phyloP scores from a whole-genome alignment of 2,888 invertebrate species.

The Megamerina dolium region DNA sequence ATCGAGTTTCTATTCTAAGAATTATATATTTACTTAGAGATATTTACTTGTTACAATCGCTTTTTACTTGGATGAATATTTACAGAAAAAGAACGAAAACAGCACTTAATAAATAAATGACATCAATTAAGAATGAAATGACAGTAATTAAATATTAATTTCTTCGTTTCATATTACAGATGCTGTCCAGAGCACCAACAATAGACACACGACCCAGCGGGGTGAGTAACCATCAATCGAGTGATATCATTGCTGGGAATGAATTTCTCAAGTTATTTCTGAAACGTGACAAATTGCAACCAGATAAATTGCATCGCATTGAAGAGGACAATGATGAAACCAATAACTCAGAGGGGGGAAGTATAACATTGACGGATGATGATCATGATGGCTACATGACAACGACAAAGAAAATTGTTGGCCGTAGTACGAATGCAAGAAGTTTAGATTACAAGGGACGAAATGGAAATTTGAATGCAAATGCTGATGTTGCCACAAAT shows the following conservation, averaged over 20 bases:
- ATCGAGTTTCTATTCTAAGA: too few species aligned
- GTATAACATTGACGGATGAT: constrained; percentile 4
- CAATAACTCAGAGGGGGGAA: constrained; percentile 7
- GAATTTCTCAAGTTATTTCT: constrained; percentile 45
- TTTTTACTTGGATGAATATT: too few species aligned
- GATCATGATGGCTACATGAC: too few species aligned
- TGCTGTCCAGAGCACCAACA: constrained; percentile 28
- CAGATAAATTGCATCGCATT: constrained; percentile 29
- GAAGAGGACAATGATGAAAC: constrained; percentile 20
- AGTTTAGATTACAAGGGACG: constrained; percentile 28
- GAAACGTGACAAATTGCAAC: constrained; percentile 35
- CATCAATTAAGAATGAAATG: too few species aligned
- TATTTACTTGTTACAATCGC: too few species aligned
- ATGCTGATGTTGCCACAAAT: constrained; percentile 5
- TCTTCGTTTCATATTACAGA: constrained; percentile 26
- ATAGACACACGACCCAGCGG: constrained; percentile 26
- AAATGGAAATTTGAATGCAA: constrained; percentile 15
- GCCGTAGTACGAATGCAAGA: constrained; percentile 17
- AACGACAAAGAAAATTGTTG: background rate
- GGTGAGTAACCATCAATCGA: constrained; percentile 23
- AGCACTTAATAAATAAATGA: too few species aligned
- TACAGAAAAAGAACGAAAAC: too few species aligned
- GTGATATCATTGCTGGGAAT: constrained; percentile 45
- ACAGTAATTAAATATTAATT: constrained; percentile 3
- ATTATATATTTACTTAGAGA: too few species aligned